Evolutionary conservation across 2,797 vertebrate species (phyloP), one percentile per base, ranked within the genome.

Genomic region (Danio albolineatus): DNA sequence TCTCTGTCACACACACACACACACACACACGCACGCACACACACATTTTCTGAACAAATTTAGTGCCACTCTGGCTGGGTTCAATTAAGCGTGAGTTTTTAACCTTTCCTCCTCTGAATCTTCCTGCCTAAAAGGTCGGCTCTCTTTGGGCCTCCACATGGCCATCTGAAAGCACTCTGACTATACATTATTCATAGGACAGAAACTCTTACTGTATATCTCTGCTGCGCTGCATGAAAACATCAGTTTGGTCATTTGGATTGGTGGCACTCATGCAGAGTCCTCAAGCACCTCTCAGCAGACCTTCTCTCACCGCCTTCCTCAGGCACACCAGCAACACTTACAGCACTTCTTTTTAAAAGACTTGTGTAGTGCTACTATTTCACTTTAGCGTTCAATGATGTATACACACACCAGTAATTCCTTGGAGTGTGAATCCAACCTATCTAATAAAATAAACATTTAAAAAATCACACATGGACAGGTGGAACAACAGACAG

Each of bases 51-150:
- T 60, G 49, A 74, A 28, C 70, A 83, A 61, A 82, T 82, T 43
- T 77, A 74, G 82, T 61, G 78, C 57, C 46, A 49, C 65, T 48
- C 53, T 73, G 51, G 44, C 69, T 82, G 66, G 73, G 65, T 80
- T 86, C 49, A 78, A 73, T 82, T 80, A 81, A 53, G 75, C 53
- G 16, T 75, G 65, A 73, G 53, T 46, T 78, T 66, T 70, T 71
- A 79, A 73, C 54, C 80, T 73, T 76, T 78, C 69, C 69, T 71
- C 39, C 46, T 59, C 41, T 51, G 36, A 39, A 49, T 49, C 64
- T 54, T 43, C 36, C 67, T 54, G 19, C 59, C 56, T 78, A 69
- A 80, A 67, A 77, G 41, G 75, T 67, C 19, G 53, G 48, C 38
- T 76, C 75, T 77, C 75, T 57, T 44, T 66, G 41, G 62, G 41